Conservation (phyloP, 2,113 vertebrate genomes). For the Murina feae region DNA sequence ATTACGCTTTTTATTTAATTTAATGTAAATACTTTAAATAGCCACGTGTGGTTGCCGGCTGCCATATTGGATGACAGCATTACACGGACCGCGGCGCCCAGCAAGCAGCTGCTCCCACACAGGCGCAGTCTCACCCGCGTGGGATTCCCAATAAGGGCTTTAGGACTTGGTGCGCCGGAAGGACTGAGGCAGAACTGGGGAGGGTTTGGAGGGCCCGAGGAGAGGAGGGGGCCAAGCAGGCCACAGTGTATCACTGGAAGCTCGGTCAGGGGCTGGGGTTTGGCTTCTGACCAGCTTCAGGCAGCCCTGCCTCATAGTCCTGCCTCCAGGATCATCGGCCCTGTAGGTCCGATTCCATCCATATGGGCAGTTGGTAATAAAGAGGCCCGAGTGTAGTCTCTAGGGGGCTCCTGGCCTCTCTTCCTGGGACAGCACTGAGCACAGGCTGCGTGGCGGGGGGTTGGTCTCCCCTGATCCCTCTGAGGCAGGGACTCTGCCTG, state of each 20-base stretch:
- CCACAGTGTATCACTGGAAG: background rate
- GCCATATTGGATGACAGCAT: background rate
- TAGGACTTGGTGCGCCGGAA: background rate
- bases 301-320: background rate
- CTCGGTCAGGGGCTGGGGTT: background rate
- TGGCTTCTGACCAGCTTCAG: background rate
- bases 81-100: background rate
- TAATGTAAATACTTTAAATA: background rate
- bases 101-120: rapidly evolving
- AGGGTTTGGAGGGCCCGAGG: no score
- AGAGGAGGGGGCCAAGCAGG: no score
- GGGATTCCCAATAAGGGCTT: background rate
- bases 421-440: background rate
- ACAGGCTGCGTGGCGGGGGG: rapidly evolving
- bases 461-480: background rate
- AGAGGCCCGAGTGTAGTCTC: background rate
- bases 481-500: background rate
- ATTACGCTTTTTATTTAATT: background rate
- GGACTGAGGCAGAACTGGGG: background rate
- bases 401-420: background rate
- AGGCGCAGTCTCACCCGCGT: background rate
- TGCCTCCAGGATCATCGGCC: background rate
- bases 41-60: background rate
- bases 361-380: background rate
- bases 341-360: rapidly evolving